These are phyloP conservation scores for Epirrhoe alternata DNA, from an alignment of 2,888 invertebrate species.

Conservation along the genomic window DNA sequence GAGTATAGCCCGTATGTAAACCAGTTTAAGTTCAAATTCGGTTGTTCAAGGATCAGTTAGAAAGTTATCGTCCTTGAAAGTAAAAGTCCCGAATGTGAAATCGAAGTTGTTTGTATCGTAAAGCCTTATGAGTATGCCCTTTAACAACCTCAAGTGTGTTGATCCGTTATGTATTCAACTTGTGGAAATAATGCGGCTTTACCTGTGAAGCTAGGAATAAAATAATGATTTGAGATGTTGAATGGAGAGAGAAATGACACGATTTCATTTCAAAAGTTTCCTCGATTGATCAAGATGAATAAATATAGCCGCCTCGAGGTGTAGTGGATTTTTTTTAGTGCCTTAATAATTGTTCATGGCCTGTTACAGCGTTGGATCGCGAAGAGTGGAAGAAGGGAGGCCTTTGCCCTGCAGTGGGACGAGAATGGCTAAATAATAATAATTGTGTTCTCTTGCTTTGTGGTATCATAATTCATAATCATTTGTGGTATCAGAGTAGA, in stretches of 20 bases:
- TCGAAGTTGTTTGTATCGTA: conserved; percentile 47
- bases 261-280: not conserved
- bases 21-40: conserved; percentile 6
- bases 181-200: not conserved
- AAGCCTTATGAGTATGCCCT: conserved; percentile 24
- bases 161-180: conserved; percentile 1
- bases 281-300: too few relatives aligned
- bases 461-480: too few relatives aligned
- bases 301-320: too few relatives aligned
- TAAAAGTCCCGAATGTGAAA: conserved; percentile 70
- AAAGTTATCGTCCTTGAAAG: conserved; percentile 74
- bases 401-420: too few relatives aligned
- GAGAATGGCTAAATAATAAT: too few relatives aligned
- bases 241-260: not conserved
- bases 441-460: too few relatives aligned
- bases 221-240: too few relatives aligned
- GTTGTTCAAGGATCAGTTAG: conserved; percentile 46
- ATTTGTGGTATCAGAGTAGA: too few relatives aligned
- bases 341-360: too few relatives aligned
- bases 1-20: not conserved
- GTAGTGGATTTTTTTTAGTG: too few relatives aligned
- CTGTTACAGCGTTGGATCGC: too few relatives aligned
- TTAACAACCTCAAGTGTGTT: conserved; percentile 1
- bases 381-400: too few relatives aligned
- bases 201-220: not conserved